Conservation (phyloP, 2,113 vertebrate genomes). For the Strigops habroptila region DNA sequence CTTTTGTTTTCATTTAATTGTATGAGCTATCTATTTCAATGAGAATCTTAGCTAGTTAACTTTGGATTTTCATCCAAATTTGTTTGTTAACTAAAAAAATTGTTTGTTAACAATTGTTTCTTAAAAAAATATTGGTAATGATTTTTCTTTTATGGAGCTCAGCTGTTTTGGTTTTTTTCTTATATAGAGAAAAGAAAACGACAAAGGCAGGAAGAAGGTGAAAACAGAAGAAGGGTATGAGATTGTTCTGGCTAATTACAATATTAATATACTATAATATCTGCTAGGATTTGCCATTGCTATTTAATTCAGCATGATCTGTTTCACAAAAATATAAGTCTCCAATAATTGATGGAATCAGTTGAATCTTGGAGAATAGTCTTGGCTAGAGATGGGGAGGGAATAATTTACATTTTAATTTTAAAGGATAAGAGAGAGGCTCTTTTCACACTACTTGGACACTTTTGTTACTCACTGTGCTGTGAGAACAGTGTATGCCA, state of each 20-base stretch:
- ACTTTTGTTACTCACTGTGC: neutral
- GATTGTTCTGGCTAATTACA: neutral
- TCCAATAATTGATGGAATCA: neutral
- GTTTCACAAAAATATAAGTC: neutral
- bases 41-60: neutral
- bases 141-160: neutral
- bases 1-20: neutral
- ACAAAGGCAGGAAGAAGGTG: constrained; percentile 85
- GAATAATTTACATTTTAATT: neutral
- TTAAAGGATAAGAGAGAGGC: neutral
- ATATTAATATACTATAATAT: neutral
- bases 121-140: neutral
- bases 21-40: neutral
- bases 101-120: neutral
- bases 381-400: neutral
- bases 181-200: constrained; percentile 87
- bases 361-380: neutral
- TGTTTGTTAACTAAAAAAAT: neutral
- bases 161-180: neutral
- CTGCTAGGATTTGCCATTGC: neutral
- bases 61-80: neutral
- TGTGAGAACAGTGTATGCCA: neutral
- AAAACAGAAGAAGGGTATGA: constrained; percentile 84
- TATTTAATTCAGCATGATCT: neutral
- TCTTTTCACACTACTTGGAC: neutral